phyloP scores from a whole-genome alignment of 2,888 invertebrate genomes.

The Himalopsyche anomala region DNA sequence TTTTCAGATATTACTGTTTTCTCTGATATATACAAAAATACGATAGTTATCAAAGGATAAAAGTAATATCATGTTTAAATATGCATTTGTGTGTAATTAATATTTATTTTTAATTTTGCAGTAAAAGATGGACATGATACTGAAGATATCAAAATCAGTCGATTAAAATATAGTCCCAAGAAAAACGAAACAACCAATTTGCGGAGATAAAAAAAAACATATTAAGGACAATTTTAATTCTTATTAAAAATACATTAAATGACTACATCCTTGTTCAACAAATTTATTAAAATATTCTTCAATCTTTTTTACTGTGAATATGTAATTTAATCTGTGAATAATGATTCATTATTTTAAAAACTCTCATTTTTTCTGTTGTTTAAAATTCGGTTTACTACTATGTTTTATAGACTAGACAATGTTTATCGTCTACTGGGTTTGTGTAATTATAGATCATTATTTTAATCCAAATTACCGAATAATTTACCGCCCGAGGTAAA shows the following conservation, averaged over 20 bases:
- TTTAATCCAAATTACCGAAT: neutral
- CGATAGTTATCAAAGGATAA: neutral
- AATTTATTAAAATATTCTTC: no score
- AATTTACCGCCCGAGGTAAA: neutral
- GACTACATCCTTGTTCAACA: no score
- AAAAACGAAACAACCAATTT: no score
- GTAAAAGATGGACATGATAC: neutral
- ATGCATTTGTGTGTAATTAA: neutral
- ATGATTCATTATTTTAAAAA: no score
- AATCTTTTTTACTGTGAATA: no score
- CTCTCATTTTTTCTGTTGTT: neutral
- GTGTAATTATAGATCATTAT: neutral
- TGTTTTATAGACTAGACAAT: neutral
- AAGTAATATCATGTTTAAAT: conserved; percentile 15
- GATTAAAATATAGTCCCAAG: no score
- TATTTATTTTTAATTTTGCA: neutral
- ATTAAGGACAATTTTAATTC: no score
- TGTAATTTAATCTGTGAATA: no score
- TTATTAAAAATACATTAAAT: no score
- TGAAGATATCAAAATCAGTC: no score
- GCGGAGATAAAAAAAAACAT: no score
- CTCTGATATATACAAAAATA: neutral
- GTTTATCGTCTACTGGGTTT: neutral
- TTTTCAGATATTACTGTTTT: neutral
- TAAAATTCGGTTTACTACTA: neutral